Base-by-base conservation (phyloP, 1,140 invertebrate species). In the Bicyclus anynana region DNA sequence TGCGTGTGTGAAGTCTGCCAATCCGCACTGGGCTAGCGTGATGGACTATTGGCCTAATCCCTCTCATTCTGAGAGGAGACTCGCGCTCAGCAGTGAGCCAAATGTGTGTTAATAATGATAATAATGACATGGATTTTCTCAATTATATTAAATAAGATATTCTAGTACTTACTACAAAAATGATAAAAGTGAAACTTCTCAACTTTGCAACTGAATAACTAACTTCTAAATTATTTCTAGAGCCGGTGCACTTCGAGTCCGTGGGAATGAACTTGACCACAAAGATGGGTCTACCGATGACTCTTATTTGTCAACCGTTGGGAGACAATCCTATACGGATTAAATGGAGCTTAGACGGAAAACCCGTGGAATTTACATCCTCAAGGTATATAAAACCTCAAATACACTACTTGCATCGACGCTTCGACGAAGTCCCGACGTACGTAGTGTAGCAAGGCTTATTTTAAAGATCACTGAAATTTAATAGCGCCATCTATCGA, bases 261-360 rank as follows among this genome's bases (percentile, higher is more conserved):
- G 90, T 93, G 37, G 90, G 91, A 27, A 91, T 91, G 54, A 94
- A 94, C 69, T 77, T 94, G 5, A 93, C 93, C 1, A 93, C 93
- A 12, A 91, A 94, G 68, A 82, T 93, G 65, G 90, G 94, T n/a
- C 92, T 94, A 65, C 91, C 92, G 0, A 90, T 94, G 0, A 91
- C 91, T 2, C 73, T 98, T 17, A 90, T 93, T 2, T 98, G 97
- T 74, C 92, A 93, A 52, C 96, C 96, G 0, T 92, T 95, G 50
- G 97, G 97, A 0, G 96, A 98, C 79, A 92, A 92, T 67, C 96
- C 96, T 1, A 93, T 98, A 48, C 92, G 93, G 64, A 92, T 97
- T 9, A 91, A 92, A n/a, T 97, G 96, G 94, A 91, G 87, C 42
- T 89, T 93, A 53, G 92, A 93, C 76, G 92, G 91, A 58, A 92